Base-by-base conservation (phyloP, 1,140 invertebrate species). In the Alviniconcha marisindica region DNA sequence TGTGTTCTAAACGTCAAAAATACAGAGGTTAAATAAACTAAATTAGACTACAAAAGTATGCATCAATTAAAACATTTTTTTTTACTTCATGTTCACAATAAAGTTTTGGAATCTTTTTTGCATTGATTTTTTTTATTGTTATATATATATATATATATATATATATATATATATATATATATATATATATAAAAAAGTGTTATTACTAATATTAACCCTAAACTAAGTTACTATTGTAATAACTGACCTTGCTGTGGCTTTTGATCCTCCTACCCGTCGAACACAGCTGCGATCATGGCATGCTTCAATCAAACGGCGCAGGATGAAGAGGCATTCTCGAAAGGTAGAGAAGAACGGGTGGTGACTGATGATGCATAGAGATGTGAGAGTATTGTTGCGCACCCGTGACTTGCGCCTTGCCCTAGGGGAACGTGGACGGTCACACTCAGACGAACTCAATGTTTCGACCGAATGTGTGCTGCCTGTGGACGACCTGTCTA, bases 311-410 rank as follows among this genome's bases (percentile, higher is more conserved):
- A 99, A 94, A 91, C 96, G 97, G 93, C 98, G 97, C 87, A 99
- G 94, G 89, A 99, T 96, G 93, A 97, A 97, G 84, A 99, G 95
- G 94, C 98, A 99, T 94, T 99, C 97, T 83, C 98, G 96, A 94
- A 99, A 99, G 90, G 96, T 98, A 66, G 98, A 97, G 93, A 99
- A 99, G 94, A 99, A 99, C 54, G 98, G 98, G 95, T 99, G 99
- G 95, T 99, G 99, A 85, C 98, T 99, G 63, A 99, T 95, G 87
- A 99, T 96, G 94, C 99, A 99, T 77, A 99, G 94, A 60, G 98
- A 99, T 60, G 98, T 99, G 85, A 99, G 94, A 18, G 97, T 98
- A 93, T 99, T 89, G 80, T 93, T 92, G 66, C 92, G 82, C 44
- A 93, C 88, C 40, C 92, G 89, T 36, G 90, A 83, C 85, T 88